Evolutionary conservation across 2,113 vertebrate genomes (phyloP).

Genomic region (Sinocyclocheilus grahami): DNA sequence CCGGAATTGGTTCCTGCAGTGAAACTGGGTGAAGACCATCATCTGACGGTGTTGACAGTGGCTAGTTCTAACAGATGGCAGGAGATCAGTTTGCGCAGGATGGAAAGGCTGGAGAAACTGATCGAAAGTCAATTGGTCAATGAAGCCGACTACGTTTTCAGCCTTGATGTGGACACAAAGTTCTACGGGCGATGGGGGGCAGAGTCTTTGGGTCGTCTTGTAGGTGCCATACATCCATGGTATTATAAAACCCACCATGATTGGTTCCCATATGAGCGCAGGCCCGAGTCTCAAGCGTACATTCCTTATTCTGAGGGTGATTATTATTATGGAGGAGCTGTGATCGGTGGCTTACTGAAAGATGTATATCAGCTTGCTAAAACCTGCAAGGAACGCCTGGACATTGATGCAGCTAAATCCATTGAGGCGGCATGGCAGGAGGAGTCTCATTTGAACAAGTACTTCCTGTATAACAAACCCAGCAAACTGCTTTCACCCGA

Average conservation of each 20-base stretch:
- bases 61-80: slow-evolving; percentile 65
- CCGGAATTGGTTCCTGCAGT: slow-evolving; percentile 49
- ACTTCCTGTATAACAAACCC: slow-evolving; percentile 72
- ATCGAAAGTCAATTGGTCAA: slow-evolving; percentile 39
- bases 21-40: slow-evolving; percentile 40
- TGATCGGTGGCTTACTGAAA: slow-evolving; percentile 38
- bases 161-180: slow-evolving; percentile 69
- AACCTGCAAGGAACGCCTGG: slow-evolving; percentile 67
- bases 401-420: slow-evolving; percentile 70
- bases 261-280: slow-evolving; percentile 68
- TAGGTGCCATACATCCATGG: slow-evolving; percentile 71
- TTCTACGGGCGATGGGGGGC: slow-evolving; percentile 69
- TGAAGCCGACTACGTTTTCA: slow-evolving; percentile 74
- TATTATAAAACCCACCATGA: slow-evolving; percentile 56
- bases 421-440: slow-evolving; percentile 76
- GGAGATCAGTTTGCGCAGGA: slow-evolving; percentile 70
- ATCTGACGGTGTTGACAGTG: neutral
- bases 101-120: slow-evolving; percentile 70
- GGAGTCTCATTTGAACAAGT: slow-evolving; percentile 78
- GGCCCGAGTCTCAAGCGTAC: slow-evolving; percentile 64
- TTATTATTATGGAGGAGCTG: slow-evolving; percentile 56
- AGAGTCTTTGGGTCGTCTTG: slow-evolving; percentile 69
- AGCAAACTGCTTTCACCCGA: slow-evolving; percentile 77
- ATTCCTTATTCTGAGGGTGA: slow-evolving; percentile 49
- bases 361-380: slow-evolving; percentile 39